Evolutionary conservation across 1,140 invertebrate species (phyloP), one percentile per base, ranked within the genome.

Genomic region (Hydropsyche tenuis): DNA sequence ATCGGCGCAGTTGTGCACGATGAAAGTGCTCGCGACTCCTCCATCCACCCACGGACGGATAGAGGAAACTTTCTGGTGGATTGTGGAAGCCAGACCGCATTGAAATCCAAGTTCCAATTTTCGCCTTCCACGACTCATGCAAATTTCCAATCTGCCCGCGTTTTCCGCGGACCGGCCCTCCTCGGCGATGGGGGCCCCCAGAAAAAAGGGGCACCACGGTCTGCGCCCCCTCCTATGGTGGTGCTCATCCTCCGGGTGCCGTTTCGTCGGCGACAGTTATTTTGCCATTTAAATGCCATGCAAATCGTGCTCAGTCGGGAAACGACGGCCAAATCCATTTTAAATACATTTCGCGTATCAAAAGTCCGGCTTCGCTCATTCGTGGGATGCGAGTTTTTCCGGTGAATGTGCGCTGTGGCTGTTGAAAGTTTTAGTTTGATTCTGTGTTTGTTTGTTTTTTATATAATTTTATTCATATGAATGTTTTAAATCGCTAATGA

Each of bases 61-160:
- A 20, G 16, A 18, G 48, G 63, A 66, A 66, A 66, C 7, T 66
- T 66, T 66, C 63, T 27, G 30, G 9, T 43, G 18, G 63, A 66
- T 66, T 66, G 63, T 66, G 63, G 43, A 66, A 66, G 63, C 63
- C 30, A 66, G 63, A 66, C 63, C 63, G 30, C 63, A 66, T 66
- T 66, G 30, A 66, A 66, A 43, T 66, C 63, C 63, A 45, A 45
- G 63, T 45, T 66, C 63, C 63, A 45, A 66, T 66, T 66, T 66
- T 66, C 37, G 63, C 37, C 63, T 45, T 66, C n/a, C 30, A 66
- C 63, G 63, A 66, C 25, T 66, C 63, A 66, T 66, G 63, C 63
- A 66, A 66, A 66, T 66, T 66, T 42, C 30, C 63, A 66, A 66
- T 66, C 63, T 66, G 63, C 27, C 63, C n/a, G 30, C 63, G 30